Evolutionary conservation across 2,888 invertebrate genomes (phyloP).

Genomic region (Dorcus hopei): DNA sequence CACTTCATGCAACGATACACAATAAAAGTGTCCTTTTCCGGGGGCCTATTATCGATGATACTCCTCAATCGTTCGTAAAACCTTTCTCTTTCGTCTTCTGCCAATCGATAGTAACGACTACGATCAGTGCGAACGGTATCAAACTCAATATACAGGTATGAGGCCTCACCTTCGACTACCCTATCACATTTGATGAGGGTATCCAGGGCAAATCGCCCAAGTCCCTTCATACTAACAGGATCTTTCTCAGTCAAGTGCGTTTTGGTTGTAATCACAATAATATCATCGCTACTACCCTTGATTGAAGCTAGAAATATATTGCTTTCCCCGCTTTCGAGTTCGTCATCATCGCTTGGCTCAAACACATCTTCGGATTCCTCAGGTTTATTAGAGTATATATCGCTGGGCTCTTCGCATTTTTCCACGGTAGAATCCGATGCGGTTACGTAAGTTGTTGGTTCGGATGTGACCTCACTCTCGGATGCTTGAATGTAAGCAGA

Average conservation of each 20-base stretch:
- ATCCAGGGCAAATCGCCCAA: slow-evolving; percentile 52
- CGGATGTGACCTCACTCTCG: neutral
- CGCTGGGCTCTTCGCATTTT: neutral
- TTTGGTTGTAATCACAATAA: slow-evolving; percentile 45
- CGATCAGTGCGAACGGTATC: slow-evolving; percentile 58
- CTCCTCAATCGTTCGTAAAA: slow-evolving; percentile 35
- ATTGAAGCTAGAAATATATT: slow-evolving; percentile 42
- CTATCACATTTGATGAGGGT: slow-evolving; percentile 53
- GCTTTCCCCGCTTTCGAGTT: slow-evolving; percentile 41
- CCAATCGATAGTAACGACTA: slow-evolving; percentile 28
- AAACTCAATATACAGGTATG: slow-evolving; percentile 55
- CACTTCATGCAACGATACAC: slow-evolving; percentile 63
- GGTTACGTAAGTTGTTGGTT: slow-evolving; percentile 6
- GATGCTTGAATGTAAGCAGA: neutral
- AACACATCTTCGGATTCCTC: slow-evolving; percentile 18
- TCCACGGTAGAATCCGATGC: neutral
- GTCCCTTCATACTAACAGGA: slow-evolving; percentile 38
- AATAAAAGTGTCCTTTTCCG: slow-evolving; percentile 49
- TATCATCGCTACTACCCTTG: slow-evolving; percentile 39
- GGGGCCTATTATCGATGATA: slow-evolving; percentile 31
- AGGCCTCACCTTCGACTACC: slow-evolving; percentile 33
- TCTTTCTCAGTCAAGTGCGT: slow-evolving; percentile 44
- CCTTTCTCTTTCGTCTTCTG: slow-evolving; percentile 54
- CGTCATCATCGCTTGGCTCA: slow-evolving; percentile 33
- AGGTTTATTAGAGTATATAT: slow-evolving; percentile 24